Evolutionary conservation across 2,797 vertebrate genomes (phyloP), one percentile per base, ranked within the genome.

Genomic region (Pseudochaenichthys georgianus): DNA sequence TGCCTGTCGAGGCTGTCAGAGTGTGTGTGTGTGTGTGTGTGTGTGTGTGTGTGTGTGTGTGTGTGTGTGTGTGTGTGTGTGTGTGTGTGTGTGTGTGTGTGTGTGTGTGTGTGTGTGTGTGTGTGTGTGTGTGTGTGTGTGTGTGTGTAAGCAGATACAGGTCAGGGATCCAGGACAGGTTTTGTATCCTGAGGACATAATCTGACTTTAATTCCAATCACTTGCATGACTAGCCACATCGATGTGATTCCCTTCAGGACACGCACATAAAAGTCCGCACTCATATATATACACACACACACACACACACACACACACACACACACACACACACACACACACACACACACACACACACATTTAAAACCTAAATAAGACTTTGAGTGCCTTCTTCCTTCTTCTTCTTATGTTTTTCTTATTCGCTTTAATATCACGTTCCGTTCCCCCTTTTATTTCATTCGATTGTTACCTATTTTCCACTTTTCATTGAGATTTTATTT

Each of bases 131-230:
- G 34, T 34, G 6, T 34, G 34, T 48, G 46, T 73, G 46, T 57
- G 3, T 64, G 42, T 75, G 73, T 61, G 46, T 52, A n/a, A 67
- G n/a, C 59, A 75, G 76, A 81, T 64, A n/a, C n/a, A 87, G 84
- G 78, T 86, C 76, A 86, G 13, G 50, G 43, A 80, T 63, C 58
- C 67, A 74, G 62, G 83, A 87, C 77, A 88, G 51, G 57, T 90
- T 92, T 88, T 80, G 62, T 85, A 65, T 90, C 82, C 78, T 63
- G 19, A 77, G 80, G 86, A 81, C 60, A 75, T 87, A 87, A 86
- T 85, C 70, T 77, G 74, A 85, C 60, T 89, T 86, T 69, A 88
- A 87, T 89, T 92, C 79, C 80, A 88, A 89, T 91, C 82, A 88
- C 71, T 79, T 81, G 86, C 88, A 87, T 88, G 89, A 86, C 71